Evolutionary conservation across 2,113 vertebrate species (phyloP).

Genomic region (Apistogramma diplotaenia): DNA sequence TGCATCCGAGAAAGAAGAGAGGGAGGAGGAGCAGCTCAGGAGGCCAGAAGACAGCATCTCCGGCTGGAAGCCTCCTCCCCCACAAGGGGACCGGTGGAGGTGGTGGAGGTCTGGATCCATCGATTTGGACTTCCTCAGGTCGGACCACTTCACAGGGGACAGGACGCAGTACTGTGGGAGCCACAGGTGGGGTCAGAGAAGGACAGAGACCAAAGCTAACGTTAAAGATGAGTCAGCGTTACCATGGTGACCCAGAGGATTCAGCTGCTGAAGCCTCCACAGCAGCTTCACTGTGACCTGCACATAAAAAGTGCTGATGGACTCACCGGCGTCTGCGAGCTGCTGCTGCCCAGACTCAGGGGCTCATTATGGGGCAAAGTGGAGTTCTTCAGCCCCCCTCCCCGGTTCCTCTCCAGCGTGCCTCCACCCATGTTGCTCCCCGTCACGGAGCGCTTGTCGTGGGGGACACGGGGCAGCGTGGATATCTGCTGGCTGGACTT

Average conservation of each 20-base stretch:
- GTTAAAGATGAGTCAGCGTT: no score
- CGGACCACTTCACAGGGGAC: slow-evolving; percentile 89
- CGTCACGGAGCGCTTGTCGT: slow-evolving; percentile 81
- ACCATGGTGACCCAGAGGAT: no score
- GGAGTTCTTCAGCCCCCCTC: slow-evolving; percentile 77
- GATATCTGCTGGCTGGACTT: slow-evolving; percentile 91
- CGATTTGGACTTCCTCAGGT: slow-evolving; percentile 84
- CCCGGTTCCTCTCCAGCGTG: slow-evolving; percentile 71
- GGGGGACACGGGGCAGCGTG: slow-evolving; percentile 81
- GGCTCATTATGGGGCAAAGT: slow-evolving; percentile 76
- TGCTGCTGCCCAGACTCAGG: slow-evolving; percentile 61
- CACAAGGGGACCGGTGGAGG: slow-evolving; percentile 77
- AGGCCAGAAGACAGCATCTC: slow-evolving; percentile 73
- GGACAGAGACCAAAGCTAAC: no score
- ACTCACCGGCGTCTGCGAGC: slow-evolving; percentile 52
- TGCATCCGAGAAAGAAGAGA: slow-evolving; percentile 68
- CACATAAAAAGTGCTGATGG: background rate
- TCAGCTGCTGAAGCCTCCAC: background rate
- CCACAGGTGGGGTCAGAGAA: background rate
- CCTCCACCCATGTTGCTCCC: slow-evolving; percentile 70
- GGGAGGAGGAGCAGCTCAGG: slow-evolving; percentile 77
- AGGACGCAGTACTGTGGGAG: slow-evolving; percentile 84
- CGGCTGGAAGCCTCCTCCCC: slow-evolving; percentile 50
- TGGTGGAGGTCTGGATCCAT: slow-evolving; percentile 80
- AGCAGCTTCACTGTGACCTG: no score